phyloP scores from a whole-genome alignment of 2,888 invertebrate genomes.

The Ornithoptera priamus region DNA sequence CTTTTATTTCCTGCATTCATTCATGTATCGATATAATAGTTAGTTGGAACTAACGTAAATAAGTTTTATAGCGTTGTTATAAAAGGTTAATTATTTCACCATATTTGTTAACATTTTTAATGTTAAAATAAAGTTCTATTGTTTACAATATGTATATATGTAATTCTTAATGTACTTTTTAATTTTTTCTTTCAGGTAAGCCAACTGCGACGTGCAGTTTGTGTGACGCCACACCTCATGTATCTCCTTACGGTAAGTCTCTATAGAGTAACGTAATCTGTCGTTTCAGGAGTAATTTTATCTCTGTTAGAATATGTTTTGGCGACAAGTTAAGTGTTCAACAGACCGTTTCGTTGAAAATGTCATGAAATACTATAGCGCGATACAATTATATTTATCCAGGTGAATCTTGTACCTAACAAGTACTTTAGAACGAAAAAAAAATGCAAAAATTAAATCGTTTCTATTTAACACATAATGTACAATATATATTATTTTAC shows the following conservation, averaged over 20 bases:
- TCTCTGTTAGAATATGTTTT: slow-evolving; percentile 10
- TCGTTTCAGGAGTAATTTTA: slow-evolving; percentile 9
- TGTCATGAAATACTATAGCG: background rate
- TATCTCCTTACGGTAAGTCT: slow-evolving; percentile 60
- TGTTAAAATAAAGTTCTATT: background rate
- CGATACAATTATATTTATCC: slow-evolving; percentile 3
- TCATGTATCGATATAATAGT: too few relatives aligned
- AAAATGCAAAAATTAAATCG: too few relatives aligned
- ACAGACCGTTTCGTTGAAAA: slow-evolving; percentile 11
- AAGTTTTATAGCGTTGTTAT: too few relatives aligned
- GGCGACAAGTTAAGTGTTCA: slow-evolving; percentile 1
- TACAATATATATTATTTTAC: too few relatives aligned
- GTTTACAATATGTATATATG: background rate
- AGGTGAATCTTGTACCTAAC: background rate
- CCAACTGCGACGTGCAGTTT: slow-evolving; percentile 55
- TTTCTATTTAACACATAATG: too few relatives aligned
- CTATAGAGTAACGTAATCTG: slow-evolving; percentile 24
- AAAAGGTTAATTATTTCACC: background rate
- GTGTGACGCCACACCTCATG: slow-evolving; percentile 52
- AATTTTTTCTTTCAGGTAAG: slow-evolving; percentile 69
- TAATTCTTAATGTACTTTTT: background rate
- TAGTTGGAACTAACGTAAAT: too few relatives aligned
- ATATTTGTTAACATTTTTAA: background rate
- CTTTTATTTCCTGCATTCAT: too few relatives aligned
- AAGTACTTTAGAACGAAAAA: background rate